These are phyloP conservation scores for Calephelis perditalis DNA, from an alignment of 2,888 invertebrate species.

Conservation along the genomic window DNA sequence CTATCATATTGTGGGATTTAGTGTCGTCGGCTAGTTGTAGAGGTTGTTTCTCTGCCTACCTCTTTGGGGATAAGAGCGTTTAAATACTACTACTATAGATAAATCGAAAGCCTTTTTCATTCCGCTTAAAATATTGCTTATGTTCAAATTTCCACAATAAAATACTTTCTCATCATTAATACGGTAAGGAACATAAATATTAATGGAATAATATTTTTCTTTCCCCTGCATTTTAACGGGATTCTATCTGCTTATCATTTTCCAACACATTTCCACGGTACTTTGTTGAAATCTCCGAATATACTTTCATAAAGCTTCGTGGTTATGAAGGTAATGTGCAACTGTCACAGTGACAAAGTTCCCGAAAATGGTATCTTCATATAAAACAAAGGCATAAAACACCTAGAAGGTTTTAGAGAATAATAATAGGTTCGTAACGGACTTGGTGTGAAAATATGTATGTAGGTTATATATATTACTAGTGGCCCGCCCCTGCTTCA, in stretches of 20 bases:
- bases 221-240: conserved; percentile 5
- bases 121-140: not conserved
- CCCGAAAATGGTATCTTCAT: not conserved
- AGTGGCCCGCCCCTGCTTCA: no score
- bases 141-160: not conserved
- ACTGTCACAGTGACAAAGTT: conserved; percentile 5
- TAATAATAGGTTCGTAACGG: no score
- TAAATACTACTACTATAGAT: no score
- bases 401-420: no score
- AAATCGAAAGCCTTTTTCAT: no score
- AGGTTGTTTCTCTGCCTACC: no score
- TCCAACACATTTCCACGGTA: conserved; percentile 12
- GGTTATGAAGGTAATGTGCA: conserved; percentile 10
- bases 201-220: not conserved
- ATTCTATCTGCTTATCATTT: conserved; percentile 12
- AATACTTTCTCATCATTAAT: not conserved
- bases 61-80: no score
- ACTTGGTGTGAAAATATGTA: no score
- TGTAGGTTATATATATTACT: no score
- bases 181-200: conserved; percentile 1
- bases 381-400: no score
- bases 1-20: no score
- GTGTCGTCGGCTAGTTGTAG: no score
- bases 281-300: conserved; percentile 14
- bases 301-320: conserved; percentile 13